A percentile compares a stretch with the other conserved stretches of the same genome.
Evolutionary conservation across 1,140 invertebrate genomes (phyloP).

Genomic region (Planococcus citri): DNA sequence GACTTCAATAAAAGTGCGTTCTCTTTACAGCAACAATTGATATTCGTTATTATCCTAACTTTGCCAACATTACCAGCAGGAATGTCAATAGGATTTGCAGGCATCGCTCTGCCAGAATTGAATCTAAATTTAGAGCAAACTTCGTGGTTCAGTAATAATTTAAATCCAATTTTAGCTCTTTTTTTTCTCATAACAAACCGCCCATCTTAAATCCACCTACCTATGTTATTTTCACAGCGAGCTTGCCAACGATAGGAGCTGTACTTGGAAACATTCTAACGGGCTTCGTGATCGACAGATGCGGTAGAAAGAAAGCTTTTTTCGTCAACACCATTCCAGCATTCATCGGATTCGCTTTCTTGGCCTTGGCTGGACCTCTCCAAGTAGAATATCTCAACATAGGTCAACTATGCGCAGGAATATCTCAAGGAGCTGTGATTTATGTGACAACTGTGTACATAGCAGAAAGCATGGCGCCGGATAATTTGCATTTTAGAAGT

Average conservation of each 20-base stretch:
- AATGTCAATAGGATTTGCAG: neutral
- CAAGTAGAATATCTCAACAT: constrained; percentile 38
- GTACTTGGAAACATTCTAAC: constrained; percentile 39
- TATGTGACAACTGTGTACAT: constrained; percentile 47
- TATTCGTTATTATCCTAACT: neutral
- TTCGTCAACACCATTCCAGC: constrained; percentile 39
- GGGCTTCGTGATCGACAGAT: constrained; percentile 42
- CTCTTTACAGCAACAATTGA: neutral
- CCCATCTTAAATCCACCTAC: no score
- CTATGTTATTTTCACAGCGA: constrained; percentile 35
- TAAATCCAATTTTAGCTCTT: no score
- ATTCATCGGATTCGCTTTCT: constrained; percentile 41
- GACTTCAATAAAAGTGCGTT: no score
- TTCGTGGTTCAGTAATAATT: neutral
- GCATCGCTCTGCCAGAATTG: neutral
- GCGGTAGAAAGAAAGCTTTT: constrained; percentile 44
- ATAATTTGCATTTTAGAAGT: constrained; percentile 40
- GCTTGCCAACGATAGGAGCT: constrained; percentile 37
- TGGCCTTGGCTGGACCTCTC: constrained; percentile 35
- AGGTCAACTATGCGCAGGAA: constrained; percentile 48
- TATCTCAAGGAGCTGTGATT: constrained; percentile 41
- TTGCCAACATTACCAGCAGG: neutral
- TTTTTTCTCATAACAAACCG: no score
- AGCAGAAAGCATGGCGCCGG: constrained; percentile 45
- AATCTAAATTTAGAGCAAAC: neutral